These are phyloP conservation scores for Lapara coniferarum DNA, from an alignment of 2,888 invertebrate species.

Conservation along the genomic window DNA sequence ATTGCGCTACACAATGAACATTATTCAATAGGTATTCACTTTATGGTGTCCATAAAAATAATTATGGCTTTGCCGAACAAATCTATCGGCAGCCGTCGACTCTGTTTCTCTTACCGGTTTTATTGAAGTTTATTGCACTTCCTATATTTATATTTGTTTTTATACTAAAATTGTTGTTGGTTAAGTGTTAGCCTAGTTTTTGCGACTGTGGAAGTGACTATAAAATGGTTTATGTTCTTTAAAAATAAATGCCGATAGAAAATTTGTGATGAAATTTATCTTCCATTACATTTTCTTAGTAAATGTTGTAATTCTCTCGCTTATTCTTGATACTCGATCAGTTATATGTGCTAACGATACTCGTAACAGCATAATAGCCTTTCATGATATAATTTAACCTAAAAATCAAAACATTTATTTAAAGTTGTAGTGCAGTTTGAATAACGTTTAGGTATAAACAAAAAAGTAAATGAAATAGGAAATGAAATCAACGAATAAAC, in stretches of 20 bases:
- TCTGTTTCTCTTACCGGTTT: constrained; percentile 35
- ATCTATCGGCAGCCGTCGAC: constrained; percentile 34
- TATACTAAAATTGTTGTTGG: neutral
- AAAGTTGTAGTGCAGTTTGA: neutral
- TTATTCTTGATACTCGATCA: neutral
- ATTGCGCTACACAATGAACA: constrained; percentile 38
- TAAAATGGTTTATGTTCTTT: neutral
- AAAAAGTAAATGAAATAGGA: neutral
- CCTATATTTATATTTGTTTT: constrained; percentile 22
- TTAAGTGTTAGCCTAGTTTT: constrained; percentile 17
- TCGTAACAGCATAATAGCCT: neutral
- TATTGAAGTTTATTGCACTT: constrained; percentile 29
- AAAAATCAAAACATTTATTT: neutral
- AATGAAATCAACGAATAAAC: neutral
- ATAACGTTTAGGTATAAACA: neutral
- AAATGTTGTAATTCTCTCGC: neutral
- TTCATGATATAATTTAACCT: neutral
- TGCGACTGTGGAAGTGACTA: constrained; percentile 12
- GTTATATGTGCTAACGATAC: neutral
- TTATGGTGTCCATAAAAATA: constrained; percentile 48
- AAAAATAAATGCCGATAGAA: neutral
- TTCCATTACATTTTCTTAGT: neutral
- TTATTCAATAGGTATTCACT: constrained; percentile 41
- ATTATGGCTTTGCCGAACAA: constrained; percentile 41
- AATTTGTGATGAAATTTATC: neutral